These are phyloP conservation scores for Stercorarius parasiticus DNA, from an alignment of 2,113 vertebrate genomes.

Conservation along the genomic window DNA sequence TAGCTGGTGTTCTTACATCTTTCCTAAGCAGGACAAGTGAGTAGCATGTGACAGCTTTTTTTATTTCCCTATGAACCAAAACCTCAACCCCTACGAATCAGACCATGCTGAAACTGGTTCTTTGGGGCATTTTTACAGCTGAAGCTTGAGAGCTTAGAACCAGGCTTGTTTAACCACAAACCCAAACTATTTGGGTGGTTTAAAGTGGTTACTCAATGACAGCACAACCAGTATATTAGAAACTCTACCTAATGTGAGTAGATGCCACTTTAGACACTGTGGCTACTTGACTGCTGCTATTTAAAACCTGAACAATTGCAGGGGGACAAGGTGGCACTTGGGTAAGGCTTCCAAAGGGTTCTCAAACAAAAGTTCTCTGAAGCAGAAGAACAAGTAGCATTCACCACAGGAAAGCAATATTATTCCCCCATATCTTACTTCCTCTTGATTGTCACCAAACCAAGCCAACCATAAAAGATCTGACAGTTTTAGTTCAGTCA, in stretches of 20 bases:
- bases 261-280: conserved; percentile 28
- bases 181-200: neutral
- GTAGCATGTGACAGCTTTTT: rapidly evolving
- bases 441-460: neutral
- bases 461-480: neutral
- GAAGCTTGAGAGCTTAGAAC: neutral
- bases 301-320: conserved; percentile 25
- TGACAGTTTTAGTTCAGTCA: neutral
- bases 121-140: neutral
- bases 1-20: neutral
- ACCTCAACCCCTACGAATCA: neutral
- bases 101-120: neutral
- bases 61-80: neutral
- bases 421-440: neutral
- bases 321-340: neutral
- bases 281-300: conserved; percentile 18
- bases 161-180: neutral
- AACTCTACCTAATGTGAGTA: conserved; percentile 34
- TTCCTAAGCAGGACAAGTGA: neutral
- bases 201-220: neutral
- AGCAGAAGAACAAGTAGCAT: conserved; percentile 20
- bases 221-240: neutral
- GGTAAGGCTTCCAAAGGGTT: conserved; percentile 50
- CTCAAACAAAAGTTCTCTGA: conserved; percentile 46
- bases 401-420: neutral